phyloP scores from a whole-genome alignment of 2,888 invertebrate species.

The Steinernema scapterisci region DNA sequence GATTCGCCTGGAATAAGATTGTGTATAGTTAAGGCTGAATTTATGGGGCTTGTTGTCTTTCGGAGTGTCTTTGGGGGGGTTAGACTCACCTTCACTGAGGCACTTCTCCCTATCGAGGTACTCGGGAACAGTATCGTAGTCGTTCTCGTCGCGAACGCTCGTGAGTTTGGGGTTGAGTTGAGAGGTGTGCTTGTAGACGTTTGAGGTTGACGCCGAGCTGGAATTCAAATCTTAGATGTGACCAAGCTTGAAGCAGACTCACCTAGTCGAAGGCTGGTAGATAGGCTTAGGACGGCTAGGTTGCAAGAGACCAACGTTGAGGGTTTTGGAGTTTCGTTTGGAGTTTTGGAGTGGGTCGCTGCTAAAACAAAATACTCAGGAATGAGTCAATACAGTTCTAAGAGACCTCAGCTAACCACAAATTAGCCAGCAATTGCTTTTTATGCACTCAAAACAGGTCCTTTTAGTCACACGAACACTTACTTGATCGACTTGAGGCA shows the following conservation, averaged over 20 bases:
- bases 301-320: not conserved
- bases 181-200: not conserved
- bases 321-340: slow-evolving; percentile 22
- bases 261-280: slow-evolving; percentile 40
- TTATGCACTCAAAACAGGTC: not conserved
- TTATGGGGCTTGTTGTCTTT: too few relatives aligned
- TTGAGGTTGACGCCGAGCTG: slow-evolving; percentile 8
- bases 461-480: not conserved
- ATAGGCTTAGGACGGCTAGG: slow-evolving; percentile 26
- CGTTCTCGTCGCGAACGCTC: slow-evolving; percentile 42
- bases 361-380: too few relatives aligned
- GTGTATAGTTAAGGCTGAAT: slow-evolving; percentile 41
- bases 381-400: too few relatives aligned
- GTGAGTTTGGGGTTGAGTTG: not conserved
- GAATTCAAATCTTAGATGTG: not conserved
- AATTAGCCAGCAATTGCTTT: not conserved
- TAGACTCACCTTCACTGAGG: slow-evolving; percentile 28
- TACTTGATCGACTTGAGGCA: slow-evolving; percentile 15
- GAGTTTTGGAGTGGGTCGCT: slow-evolving; percentile 3
- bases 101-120: slow-evolving; percentile 38
- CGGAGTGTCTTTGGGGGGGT: too few relatives aligned
- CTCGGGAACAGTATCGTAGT: slow-evolving; percentile 47
- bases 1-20: slow-evolving; percentile 54
- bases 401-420: too few relatives aligned
- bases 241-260: not conserved